These are phyloP conservation scores for Myotis findleyi DNA, from an alignment of 2,797 vertebrate species.

Conservation along the genomic window DNA sequence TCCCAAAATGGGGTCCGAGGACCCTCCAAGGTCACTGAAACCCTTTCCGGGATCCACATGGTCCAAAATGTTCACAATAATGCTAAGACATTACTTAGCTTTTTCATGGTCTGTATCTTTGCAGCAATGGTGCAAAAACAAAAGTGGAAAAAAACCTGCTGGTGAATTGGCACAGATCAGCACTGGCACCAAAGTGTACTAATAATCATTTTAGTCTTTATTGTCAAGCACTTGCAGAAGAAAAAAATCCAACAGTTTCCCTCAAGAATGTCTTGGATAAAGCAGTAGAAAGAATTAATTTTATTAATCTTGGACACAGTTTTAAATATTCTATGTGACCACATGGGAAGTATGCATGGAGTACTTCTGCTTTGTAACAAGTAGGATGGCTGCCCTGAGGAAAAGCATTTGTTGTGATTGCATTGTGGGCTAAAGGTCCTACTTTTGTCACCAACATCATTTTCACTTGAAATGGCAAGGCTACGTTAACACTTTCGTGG, in stretches of 20 bases:
- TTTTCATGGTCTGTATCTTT: conserved; percentile 24
- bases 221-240: neutral
- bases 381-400: neutral
- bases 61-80: neutral
- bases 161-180: neutral
- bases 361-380: neutral
- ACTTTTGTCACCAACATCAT: neutral
- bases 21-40: neutral
- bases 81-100: neutral
- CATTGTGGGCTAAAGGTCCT: neutral
- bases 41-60: neutral
- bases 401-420: neutral
- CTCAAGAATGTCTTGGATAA: neutral
- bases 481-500: neutral
- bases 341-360: neutral
- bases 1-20: neutral
- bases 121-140: neutral
- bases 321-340: neutral
- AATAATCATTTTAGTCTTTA: neutral
- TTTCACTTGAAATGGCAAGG: neutral
- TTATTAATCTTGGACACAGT: neutral
- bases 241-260: neutral
- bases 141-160: neutral
- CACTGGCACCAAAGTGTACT: neutral
- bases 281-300: neutral